Base-by-base conservation (phyloP, 2,888 invertebrate species). In the Margaritifera margaritifera region DNA sequence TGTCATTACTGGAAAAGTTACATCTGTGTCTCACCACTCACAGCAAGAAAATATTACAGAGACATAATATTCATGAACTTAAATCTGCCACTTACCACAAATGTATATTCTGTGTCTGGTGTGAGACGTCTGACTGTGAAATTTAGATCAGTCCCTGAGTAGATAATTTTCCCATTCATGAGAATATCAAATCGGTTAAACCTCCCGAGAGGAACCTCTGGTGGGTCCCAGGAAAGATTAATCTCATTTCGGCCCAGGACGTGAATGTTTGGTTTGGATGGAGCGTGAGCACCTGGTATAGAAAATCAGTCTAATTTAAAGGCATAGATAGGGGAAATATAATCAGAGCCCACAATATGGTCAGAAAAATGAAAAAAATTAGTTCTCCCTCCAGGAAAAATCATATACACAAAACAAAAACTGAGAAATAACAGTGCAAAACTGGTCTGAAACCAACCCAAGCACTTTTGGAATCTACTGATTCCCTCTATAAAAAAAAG, bases 21-120 rank as follows among this genome's bases (percentile, higher is more conserved):
- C 5, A 31, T 31, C 5, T 6, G 31, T 55, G 55, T 22, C 55
- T 6, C 5, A 6, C 22, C 55, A 55, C 8, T 22, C 5, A 55
- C 4, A 5, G 55, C 55, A 55, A 22, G 55, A 55, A n/a, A 53
- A 55, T 8, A 24, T n/a, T 6, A 55, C 15, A 15, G n/a, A 55
- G 15, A 22, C n/a, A 22, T 11, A 51, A 51, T 19, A 22, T 55
- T 22, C 8, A 20, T 20, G 25, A 19, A 24, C 3, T 19, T 53
- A 55, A 6, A 4, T 22, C 8, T 25, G 54, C 27, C 25, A 73
- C 78, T 71, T 69, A 88, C 89, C 76, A 85, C 81, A 77, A 89
- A 86, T n/a, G 80, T 80, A 76, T 90, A 90, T 69, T 89, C 90
- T 27, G 87, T 89, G 69, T 89, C 88, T 8, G 90, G 87, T 19